Conservation (phyloP, 92 coral and sea anemone species). For the Nematostella vectensis region DNA sequence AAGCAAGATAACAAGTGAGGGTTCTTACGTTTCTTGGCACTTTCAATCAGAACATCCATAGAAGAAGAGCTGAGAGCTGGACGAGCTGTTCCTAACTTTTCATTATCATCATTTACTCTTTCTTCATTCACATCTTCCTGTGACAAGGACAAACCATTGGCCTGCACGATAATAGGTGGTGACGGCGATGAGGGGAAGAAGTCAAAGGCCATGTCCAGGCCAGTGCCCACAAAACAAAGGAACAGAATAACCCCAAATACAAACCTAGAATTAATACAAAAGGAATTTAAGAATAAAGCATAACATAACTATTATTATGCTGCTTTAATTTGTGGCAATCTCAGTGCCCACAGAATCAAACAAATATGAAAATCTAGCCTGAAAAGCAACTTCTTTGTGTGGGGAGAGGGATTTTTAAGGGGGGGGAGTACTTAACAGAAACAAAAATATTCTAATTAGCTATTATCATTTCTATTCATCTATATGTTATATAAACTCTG, state of each 20-base stretch:
- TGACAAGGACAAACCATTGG: slow-evolving; percentile 9
- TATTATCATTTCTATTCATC: no score
- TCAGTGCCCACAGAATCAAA: not conserved
- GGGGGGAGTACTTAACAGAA: no score
- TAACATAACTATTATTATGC: no score
- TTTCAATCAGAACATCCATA: slow-evolving; percentile 4
- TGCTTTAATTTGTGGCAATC: no score
- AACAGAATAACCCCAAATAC: slow-evolving; percentile 66
- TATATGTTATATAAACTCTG: no score
- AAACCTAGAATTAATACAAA: slow-evolving; percentile 22
- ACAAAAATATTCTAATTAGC: no score
- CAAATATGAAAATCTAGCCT: not conserved
- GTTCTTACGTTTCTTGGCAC: slow-evolving; percentile 1
- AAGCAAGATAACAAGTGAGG: no score
- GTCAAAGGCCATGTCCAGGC: slow-evolving; percentile 37
- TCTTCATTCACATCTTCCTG: slow-evolving; percentile 7
- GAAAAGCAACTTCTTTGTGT: not conserved
- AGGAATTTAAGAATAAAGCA: not conserved
- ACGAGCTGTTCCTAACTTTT: slow-evolving; percentile 5
- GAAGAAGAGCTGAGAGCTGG: not conserved
- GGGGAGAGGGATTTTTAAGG: no score
- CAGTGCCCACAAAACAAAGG: slow-evolving; percentile 73
- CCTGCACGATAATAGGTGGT: not conserved
- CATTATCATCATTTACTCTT: not conserved
- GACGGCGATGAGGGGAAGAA: not conserved